Percentiles rank a stretch among this genome's conserved stretches.
Conservation (phyloP, 2,113 vertebrate species). For the Montifringilla adamsi region DNA sequence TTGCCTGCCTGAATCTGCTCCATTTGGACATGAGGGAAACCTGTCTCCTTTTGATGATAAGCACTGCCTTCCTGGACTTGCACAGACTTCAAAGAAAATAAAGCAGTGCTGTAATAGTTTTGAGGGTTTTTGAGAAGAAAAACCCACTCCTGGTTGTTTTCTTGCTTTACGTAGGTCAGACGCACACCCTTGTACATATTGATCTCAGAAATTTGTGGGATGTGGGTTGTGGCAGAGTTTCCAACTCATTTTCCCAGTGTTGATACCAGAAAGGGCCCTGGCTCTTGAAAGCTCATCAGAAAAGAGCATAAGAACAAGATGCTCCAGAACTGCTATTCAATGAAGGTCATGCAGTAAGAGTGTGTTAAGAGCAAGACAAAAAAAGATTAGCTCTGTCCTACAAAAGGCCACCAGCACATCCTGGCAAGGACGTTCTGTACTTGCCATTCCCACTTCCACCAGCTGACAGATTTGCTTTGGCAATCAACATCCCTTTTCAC, state of each 20-base stretch:
- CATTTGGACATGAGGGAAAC: background rate
- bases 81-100: background rate
- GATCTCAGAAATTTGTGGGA: background rate
- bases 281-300: background rate
- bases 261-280: background rate
- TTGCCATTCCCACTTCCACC: background rate
- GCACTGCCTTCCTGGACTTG: background rate
- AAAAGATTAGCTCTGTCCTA: background rate
- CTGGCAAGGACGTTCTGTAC: background rate
- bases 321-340: background rate
- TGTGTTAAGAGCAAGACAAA: background rate
- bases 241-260: background rate
- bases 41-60: background rate
- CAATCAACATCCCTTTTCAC: background rate
- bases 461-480: background rate
- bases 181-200: fast-evolving
- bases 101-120: background rate
- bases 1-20: background rate
- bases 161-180: background rate
- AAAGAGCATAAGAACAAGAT: background rate
- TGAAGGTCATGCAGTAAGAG: background rate
- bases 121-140: background rate
- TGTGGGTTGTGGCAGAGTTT: background rate
- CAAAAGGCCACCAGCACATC: background rate
- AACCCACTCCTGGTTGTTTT: background rate